These are phyloP conservation scores for Lepisosteus oculatus DNA, from an alignment of 2,113 vertebrate species.

Conservation along the genomic window DNA sequence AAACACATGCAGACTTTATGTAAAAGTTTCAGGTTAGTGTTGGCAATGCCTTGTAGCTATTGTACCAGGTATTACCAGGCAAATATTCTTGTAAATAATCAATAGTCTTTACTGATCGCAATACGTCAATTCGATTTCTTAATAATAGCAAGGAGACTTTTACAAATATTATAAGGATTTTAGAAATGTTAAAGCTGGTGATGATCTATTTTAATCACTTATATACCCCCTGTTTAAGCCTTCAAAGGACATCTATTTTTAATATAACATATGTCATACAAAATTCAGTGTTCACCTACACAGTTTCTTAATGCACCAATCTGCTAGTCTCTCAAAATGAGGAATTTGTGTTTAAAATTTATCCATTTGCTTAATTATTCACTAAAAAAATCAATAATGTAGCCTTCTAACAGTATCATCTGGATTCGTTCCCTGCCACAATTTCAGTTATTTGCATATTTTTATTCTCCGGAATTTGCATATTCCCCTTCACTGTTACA, in stretches of 20 bases:
- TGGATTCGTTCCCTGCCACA: conserved; percentile 1
- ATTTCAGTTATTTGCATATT: conserved; percentile 1
- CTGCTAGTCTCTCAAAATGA: neutral
- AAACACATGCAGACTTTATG: neutral
- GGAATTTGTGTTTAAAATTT: neutral
- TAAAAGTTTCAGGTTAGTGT: conserved; percentile 2
- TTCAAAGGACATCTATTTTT: conserved; percentile 18
- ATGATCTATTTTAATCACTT: conserved; percentile 25
- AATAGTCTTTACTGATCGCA: conserved; percentile 3
- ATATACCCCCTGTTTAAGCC: conserved; percentile 9
- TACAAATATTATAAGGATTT: conserved; percentile 22
- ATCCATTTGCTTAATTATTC: conserved; percentile 4
- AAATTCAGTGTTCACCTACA: conserved; percentile 20
- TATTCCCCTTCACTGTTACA: neutral
- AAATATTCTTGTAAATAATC: conserved; percentile 9
- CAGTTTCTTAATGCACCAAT: conserved; percentile 1
- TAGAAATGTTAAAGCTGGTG: conserved; percentile 12
- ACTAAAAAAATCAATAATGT: neutral
- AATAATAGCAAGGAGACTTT: neutral
- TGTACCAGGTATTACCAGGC: conserved; percentile 14
- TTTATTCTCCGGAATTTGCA: neutral
- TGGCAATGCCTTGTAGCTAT: conserved; percentile 12
- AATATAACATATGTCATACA: conserved; percentile 26
- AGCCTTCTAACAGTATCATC: neutral
- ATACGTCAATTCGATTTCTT: neutral